A percentile compares a stretch with the other conserved stretches of the same genome.
These are phyloP conservation scores for Chelonoidis abingdonii DNA, from an alignment of 2,113 vertebrate species.

Conservation along the genomic window DNA sequence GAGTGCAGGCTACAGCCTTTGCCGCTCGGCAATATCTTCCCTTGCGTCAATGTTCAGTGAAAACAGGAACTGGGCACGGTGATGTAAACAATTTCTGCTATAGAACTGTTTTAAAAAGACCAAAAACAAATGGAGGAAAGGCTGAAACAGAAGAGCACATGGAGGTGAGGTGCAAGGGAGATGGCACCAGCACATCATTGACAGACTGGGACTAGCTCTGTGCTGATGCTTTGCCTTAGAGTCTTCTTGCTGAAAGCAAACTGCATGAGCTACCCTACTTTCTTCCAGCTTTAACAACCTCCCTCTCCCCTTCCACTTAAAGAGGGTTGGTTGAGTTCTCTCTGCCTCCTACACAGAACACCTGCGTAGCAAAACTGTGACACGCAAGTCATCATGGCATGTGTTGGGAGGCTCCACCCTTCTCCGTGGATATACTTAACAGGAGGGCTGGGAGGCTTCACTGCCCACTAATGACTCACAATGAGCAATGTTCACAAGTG, in stretches of 20 bases:
- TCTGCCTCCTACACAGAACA: not conserved
- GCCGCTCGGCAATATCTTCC: rapidly evolving
- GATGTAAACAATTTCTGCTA: not conserved
- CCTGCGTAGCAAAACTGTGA: not conserved
- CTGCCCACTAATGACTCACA: not conserved
- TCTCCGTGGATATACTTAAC: rapidly evolving
- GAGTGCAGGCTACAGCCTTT: not conserved
- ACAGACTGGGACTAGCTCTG: not conserved
- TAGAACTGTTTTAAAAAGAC: rapidly evolving
- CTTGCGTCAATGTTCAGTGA: rapidly evolving
- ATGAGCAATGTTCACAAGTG: not conserved
- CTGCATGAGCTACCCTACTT: not conserved
- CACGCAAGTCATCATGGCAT: not conserved
- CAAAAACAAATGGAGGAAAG: not conserved
- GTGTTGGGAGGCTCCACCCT: not conserved
- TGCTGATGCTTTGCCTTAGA: not conserved
- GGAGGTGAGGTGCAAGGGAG: not conserved
- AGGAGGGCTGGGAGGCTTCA: rapidly evolving
- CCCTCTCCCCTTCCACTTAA: constrained; percentile 13
- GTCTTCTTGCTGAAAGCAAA: not conserved
- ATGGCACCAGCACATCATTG: not conserved
- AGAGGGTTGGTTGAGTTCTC: not conserved
- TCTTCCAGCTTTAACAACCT: not conserved
- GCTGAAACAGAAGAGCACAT: not conserved
- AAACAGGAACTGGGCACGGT: not conserved